Evolutionary conservation across 2,797 vertebrate species (phyloP).

Genomic region (Clarias fuscus): DNA sequence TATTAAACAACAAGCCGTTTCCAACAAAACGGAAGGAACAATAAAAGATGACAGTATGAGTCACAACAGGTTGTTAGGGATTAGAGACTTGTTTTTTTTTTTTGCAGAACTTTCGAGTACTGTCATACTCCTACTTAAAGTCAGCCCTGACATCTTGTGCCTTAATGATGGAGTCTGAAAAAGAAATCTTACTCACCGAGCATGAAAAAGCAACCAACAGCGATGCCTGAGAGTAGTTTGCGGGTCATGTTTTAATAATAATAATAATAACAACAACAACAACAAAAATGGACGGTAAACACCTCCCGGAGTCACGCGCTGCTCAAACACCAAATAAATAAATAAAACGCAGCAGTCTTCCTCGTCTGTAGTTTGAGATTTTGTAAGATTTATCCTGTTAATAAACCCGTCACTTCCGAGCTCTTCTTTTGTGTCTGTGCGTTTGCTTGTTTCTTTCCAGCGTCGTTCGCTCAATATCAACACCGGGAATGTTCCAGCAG

Average conservation of each 20-base stretch:
- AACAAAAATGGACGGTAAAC: neutral
- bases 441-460: neutral
- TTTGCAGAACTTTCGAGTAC: neutral
- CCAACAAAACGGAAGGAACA: too few relatives aligned
- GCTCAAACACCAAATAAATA: neutral
- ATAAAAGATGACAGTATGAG: too few relatives aligned
- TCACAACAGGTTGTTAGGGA: neutral
- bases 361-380: neutral
- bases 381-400: neutral
- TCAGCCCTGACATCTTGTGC: neutral
- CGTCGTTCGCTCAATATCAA: conserved; percentile 8
- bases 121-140: too few relatives aligned
- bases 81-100: too few relatives aligned
- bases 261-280: neutral
- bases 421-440: too few relatives aligned
- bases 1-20: neutral
- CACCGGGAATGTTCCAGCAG: conserved; percentile 51
- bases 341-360: too few relatives aligned
- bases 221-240: neutral
- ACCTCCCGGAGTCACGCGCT: neutral
- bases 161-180: neutral
- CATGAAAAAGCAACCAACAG: conserved; percentile 55
- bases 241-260: conserved; percentile 60
- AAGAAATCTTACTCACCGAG: conserved; percentile 66
- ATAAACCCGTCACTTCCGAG: neutral